Evolutionary conservation across 1,140 invertebrate genomes (phyloP), one percentile per base, ranked within the genome.

Genomic region (Polypedilum pembai): DNA sequence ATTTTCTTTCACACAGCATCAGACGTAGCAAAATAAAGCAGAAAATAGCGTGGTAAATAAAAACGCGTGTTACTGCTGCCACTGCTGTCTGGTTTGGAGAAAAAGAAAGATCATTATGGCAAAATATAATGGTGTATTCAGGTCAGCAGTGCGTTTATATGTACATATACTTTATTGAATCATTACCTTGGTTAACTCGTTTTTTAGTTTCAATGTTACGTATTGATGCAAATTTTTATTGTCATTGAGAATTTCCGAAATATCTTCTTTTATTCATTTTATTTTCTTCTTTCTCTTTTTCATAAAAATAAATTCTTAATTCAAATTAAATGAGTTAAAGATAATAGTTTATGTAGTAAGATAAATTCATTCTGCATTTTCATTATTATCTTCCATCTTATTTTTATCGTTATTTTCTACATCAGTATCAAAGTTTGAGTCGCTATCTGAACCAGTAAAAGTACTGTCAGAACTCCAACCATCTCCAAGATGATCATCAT

Each of bases 101-200:
- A 56, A 56, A 56, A 12, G 45, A 56, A 56, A 15, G n/a, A 56
- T 56, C 24, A 33, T 33, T 33, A 15, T n/a, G 45, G 45, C 12
- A 56, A n/a, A n/a, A 56, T n/a, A 56, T 15, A 56, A 56, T 56
- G 45, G n/a, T 4, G 45, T n/a, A 56, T 15, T n/a, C n/a, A n/a
- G 45, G 45, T 56, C n/a, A 56, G 45, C 45, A 56, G 12, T 56
- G 45, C 45, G 45, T 56, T 56, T 56, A 33, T 33, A 5, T 33
- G 5, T 5, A 33, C 3, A 5, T 33, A 33, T 5, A 33, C 3
- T n/a, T 56, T 56, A n/a, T 21, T 69, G 18, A 21, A 69, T 21
- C 65, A 69, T 69, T 69, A 69, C 65, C 65, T 69, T 69, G 65
- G 65, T 21, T 69, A 69, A 69, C 45, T 56, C 45, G 45, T 56